These are phyloP conservation scores for Bufo gargarizans DNA, from an alignment of 2,113 vertebrate species.

Conservation along the genomic window DNA sequence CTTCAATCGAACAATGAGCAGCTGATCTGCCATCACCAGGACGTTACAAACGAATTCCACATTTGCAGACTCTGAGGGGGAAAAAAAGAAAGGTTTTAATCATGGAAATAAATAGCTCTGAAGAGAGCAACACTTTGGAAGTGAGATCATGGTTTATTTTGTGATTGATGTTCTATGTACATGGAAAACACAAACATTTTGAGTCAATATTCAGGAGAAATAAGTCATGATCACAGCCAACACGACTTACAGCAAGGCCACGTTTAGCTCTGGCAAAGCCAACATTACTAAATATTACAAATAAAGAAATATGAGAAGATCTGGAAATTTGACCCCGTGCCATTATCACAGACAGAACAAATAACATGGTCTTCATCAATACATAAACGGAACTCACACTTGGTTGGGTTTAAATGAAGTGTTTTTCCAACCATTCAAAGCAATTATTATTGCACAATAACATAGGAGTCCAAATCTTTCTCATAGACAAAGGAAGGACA, in stretches of 20 bases:
- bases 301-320: background rate
- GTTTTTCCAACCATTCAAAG: background rate
- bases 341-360: background rate
- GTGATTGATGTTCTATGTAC: background rate
- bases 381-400: background rate
- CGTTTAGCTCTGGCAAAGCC: background rate
- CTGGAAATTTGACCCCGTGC: background rate
- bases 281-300: background rate
- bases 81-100: background rate
- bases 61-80: slow-evolving; percentile 82
- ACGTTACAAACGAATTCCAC: slow-evolving; percentile 92
- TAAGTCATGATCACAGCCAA: background rate
- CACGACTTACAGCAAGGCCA: background rate
- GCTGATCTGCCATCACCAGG: slow-evolving; percentile 93
- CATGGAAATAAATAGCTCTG: background rate
- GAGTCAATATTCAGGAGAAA: background rate
- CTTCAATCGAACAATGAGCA: slow-evolving; percentile 90
- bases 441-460: background rate
- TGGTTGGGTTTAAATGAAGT: background rate
- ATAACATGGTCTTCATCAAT: background rate
- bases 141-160: background rate
- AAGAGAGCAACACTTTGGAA: background rate
- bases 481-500: background rate
- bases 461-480: background rate
- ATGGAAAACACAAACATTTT: background rate